phyloP scores from a whole-genome alignment of 2,113 vertebrate species.

The Archocentrus centrarchus region DNA sequence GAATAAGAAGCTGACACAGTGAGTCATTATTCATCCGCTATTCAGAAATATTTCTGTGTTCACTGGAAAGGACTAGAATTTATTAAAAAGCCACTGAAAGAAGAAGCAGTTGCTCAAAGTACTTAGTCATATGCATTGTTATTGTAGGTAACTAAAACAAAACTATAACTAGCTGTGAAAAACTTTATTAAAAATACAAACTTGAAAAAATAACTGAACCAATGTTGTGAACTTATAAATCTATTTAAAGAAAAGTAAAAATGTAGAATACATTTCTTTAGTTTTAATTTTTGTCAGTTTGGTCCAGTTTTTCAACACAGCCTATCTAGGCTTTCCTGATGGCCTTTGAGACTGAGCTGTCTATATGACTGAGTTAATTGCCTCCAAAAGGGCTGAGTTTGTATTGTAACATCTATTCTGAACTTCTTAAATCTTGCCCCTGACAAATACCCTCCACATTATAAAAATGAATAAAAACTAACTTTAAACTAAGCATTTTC shows the following conservation, averaged over 20 bases:
- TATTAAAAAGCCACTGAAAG: not conserved
- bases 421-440: not conserved
- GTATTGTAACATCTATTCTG: not conserved
- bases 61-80: not conserved
- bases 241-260: not conserved
- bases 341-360: not conserved
- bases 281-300: not conserved
- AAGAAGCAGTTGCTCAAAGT: not conserved
- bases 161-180: not conserved
- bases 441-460: not conserved
- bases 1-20: constrained; percentile 3
- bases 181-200: not conserved
- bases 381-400: not conserved
- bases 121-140: not conserved
- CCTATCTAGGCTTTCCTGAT: not conserved
- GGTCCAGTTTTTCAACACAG: not conserved
- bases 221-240: not conserved
- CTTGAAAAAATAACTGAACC: not conserved
- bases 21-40: constrained; percentile 10
- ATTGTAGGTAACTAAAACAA: not conserved
- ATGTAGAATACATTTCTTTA: not conserved
- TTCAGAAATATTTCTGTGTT: not conserved
- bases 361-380: not conserved
- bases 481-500: not conserved
- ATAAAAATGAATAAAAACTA: not conserved